Evolutionary conservation across 2,888 invertebrate genomes (phyloP).

Genomic region (Nephrotoma guestfalica): DNA sequence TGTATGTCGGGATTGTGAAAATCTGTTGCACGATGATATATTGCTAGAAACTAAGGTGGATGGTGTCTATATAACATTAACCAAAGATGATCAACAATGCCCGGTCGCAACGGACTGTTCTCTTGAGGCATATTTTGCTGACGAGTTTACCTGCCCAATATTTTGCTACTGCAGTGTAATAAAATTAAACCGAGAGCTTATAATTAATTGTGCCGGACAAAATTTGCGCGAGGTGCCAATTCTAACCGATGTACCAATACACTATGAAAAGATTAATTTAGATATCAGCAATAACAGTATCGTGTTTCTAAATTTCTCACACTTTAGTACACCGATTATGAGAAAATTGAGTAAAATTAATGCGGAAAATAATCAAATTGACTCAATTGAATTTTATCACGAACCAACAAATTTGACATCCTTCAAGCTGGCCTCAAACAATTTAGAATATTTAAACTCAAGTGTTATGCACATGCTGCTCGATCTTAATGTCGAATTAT

Average conservation of each 20-base stretch:
- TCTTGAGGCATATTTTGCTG: not conserved
- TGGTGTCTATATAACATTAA: not conserved
- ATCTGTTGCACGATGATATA: not conserved
- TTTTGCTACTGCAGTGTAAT: not conserved
- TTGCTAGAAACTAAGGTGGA: not conserved
- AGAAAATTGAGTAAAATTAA: not conserved
- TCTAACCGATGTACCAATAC: not conserved
- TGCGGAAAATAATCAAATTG: not conserved
- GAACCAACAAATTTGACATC: not conserved
- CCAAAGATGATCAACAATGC: not conserved
- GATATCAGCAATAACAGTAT: not conserved
- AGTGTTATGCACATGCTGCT: not conserved
- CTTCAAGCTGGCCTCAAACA: not conserved
- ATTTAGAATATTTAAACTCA: not conserved
- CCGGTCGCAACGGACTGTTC: not conserved
- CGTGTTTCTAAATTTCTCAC: not conserved
- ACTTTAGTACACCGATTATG: not conserved
- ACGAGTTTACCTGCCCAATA: not conserved
- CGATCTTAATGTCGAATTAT: not conserved
- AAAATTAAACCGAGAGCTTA: not conserved
- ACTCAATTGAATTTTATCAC: not conserved
- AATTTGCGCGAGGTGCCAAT: not conserved
- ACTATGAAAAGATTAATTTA: not conserved
- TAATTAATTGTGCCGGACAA: not conserved
- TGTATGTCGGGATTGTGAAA: not conserved